Percentiles rank a stretch among this genome's conserved stretches.
These are phyloP conservation scores for Collichthys lucidus DNA, from an alignment of 2,113 vertebrate species.

Conservation along the genomic window DNA sequence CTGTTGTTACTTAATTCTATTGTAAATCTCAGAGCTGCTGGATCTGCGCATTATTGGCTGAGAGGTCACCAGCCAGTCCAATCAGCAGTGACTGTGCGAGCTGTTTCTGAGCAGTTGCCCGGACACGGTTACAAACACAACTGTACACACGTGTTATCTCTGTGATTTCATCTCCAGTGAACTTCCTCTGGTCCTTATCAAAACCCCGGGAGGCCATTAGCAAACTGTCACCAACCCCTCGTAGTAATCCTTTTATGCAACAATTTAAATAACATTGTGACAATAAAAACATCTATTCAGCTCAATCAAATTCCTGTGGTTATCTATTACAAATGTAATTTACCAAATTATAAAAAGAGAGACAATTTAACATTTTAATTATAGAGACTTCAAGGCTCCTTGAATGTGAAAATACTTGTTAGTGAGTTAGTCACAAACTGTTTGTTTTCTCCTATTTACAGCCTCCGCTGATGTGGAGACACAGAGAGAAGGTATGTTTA, in stretches of 20 bases:
- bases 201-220: background rate
- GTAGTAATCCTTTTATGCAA: background rate
- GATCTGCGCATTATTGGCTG: conserved; percentile 22
- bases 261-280: conserved; percentile 7
- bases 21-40: conserved; percentile 34
- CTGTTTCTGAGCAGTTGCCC: conserved; percentile 41
- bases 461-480: conserved; percentile 16
- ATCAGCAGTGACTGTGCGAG: conserved; percentile 6
- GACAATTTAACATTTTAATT: conserved; percentile 9
- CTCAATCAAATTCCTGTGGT: background rate
- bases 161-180: conserved; percentile 16
- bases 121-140: conserved; percentile 54
- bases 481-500: background rate
- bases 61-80: conserved; percentile 35
- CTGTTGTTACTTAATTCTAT: conserved; percentile 53
- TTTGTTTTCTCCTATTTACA: conserved; percentile 27
- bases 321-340: conserved; percentile 3
- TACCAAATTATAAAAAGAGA: conserved; percentile 3
- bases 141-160: conserved; percentile 31
- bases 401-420: conserved; percentile 18
- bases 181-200: conserved; percentile 41
- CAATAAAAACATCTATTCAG: background rate
- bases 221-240: conserved; percentile 3
- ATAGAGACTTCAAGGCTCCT: background rate
- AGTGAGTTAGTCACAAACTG: conserved; percentile 10